These are phyloP conservation scores for Eustalomyia histrio DNA, from an alignment of 2,888 invertebrate species.

Conservation along the genomic window DNA sequence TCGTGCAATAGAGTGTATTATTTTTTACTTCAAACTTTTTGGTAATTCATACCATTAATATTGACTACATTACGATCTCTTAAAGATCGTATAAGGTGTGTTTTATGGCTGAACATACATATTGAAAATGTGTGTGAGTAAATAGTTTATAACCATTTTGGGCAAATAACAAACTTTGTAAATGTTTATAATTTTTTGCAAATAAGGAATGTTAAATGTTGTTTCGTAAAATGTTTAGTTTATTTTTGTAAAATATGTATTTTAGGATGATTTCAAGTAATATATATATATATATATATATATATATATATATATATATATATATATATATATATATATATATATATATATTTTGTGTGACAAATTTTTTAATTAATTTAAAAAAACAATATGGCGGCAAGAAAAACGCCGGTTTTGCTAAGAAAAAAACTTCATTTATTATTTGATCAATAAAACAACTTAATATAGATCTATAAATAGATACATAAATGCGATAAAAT, in stretches of 20 bases:
- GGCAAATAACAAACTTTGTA: conserved; percentile 45
- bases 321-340: too few species aligned
- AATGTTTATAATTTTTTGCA: conserved; percentile 61
- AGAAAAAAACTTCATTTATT: too few species aligned
- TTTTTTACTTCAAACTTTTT: conserved; percentile 33
- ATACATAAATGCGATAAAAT: too few species aligned
- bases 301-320: too few species aligned
- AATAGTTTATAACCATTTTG: conserved; percentile 62
- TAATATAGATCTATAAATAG: too few species aligned
- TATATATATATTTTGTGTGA: too few species aligned
- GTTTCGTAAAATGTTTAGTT: conserved; percentile 28
- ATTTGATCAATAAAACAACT: too few species aligned
- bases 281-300: too few species aligned
- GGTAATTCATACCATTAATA: conserved; percentile 56
- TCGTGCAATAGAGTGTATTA: neutral
- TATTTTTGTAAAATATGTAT: conserved; percentile 39
- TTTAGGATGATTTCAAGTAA: conserved; percentile 43
- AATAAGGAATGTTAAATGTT: conserved; percentile 61
- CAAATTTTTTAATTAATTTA: too few species aligned
- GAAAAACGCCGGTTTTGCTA: too few species aligned
- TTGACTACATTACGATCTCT: conserved; percentile 39
- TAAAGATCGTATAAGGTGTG: conserved; percentile 54
- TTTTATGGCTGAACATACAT: conserved; percentile 48
- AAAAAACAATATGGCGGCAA: too few species aligned
- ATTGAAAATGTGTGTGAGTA: conserved; percentile 51